Conservation (phyloP, 2,113 vertebrate genomes). For the Meriones unguiculatus region DNA sequence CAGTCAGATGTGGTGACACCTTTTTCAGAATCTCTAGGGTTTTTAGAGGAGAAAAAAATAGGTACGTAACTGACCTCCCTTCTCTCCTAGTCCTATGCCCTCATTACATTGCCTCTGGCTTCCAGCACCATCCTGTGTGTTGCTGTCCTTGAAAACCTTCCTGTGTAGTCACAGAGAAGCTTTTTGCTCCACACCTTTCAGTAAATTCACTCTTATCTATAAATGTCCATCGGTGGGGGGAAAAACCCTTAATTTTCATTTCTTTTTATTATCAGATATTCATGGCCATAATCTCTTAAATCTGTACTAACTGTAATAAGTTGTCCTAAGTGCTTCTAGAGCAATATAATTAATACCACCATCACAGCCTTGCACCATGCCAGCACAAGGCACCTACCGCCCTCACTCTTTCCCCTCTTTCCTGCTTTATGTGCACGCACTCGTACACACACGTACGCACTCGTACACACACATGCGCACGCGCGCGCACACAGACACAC, state of each 20-base stretch:
- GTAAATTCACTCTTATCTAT: slow-evolving; percentile 26
- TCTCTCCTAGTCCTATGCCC: not conserved
- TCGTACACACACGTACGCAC: not conserved
- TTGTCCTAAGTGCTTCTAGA: slow-evolving; percentile 39
- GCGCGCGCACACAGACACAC: not conserved
- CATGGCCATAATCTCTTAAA: slow-evolving; percentile 38
- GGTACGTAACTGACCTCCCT: not conserved
- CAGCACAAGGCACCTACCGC: slow-evolving; percentile 66
- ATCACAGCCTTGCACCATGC: slow-evolving; percentile 74
- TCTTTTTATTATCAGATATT: slow-evolving; percentile 41
- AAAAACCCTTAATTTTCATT: not conserved
- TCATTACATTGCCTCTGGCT: not conserved
- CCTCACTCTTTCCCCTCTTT: not conserved
- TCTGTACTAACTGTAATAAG: slow-evolving; percentile 52
- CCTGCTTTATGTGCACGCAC: not conserved
- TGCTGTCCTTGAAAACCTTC: slow-evolving; percentile 58
- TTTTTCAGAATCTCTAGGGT: slow-evolving; percentile 59
- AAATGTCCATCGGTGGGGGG: not conserved
- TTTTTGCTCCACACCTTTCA: not conserved
- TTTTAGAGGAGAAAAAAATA: slow-evolving; percentile 40
- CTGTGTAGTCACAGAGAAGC: not conserved
- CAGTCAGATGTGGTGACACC: slow-evolving; percentile 9
- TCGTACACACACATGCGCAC: not conserved
- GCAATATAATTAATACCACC: slow-evolving; percentile 66
- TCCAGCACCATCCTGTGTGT: not conserved